phyloP scores from a whole-genome alignment of 2,113 vertebrate species.

The Malaclemys terrapin region DNA sequence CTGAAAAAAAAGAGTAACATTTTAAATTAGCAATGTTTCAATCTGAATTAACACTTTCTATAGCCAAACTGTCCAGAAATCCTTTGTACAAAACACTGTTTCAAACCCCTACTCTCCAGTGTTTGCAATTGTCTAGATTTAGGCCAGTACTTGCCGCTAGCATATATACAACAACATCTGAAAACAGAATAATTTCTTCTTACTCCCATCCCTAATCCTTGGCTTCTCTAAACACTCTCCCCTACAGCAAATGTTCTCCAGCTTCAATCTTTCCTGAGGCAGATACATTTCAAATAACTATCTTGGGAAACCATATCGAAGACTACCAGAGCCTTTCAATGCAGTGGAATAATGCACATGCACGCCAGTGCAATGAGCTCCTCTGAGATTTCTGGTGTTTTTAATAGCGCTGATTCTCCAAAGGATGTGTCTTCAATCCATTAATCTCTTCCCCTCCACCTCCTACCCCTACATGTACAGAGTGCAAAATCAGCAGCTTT shows the following conservation, averaged over 20 bases:
- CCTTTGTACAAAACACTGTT: neutral
- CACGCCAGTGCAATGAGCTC: neutral
- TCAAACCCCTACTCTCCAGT: neutral
- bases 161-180: neutral
- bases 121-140: neutral
- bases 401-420: neutral
- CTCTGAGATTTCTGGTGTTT: neutral
- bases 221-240: neutral
- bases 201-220: neutral
- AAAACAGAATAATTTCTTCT: neutral
- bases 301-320: neutral
- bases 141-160: neutral
- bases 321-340: neutral
- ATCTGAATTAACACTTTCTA: neutral
- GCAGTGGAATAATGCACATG: neutral
- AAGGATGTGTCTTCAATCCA: neutral
- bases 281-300: neutral
- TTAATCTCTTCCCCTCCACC: neutral
- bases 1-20: conserved; percentile 76
- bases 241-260: neutral
- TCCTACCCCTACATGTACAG: neutral
- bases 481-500: neutral
- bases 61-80: neutral
- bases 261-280: neutral
- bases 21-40: neutral